Base-by-base conservation (phyloP, 2,113 vertebrate genomes). In the Apeltes quadracus region DNA sequence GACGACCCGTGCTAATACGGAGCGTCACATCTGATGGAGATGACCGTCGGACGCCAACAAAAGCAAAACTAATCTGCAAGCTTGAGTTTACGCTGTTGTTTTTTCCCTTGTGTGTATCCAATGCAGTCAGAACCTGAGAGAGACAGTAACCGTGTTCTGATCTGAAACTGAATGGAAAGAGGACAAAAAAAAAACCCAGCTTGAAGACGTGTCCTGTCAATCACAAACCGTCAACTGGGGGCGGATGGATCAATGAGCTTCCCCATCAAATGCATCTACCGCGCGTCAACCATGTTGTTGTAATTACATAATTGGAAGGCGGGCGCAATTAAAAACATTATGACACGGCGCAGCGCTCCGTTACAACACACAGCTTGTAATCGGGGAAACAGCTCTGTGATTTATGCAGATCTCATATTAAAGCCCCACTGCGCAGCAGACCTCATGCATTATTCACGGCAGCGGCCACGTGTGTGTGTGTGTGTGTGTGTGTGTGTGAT, bases 391-490 rank as follows among this genome's bases (percentile, higher is more conserved):
- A 48, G 68, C 61, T 62, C 56, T 51, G 44, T 83, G 84, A 90
- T 88, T 90, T 87, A 88, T 84, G 86, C 50, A 87, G 84, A 87
- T 79, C 84, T 88, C 82, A 78, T 83, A 86, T 84, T 85, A 81
- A 87, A 84, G 69, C 65, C 32, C 38, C 8, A 23, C 74, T 71
- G 78, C 23, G 67, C 69, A 76, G 70, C 76, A 65, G 73, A 57
- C 55, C 65, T 88, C 78, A 84, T 87, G 82, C 71, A 66, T 88
- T 90, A 88, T 90, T 90, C 78, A 88, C 66, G 39, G 51, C 63
- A 2, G 14, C 46, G 10, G 61, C 69, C 62, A 54, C 69, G 16
- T 29, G 53, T 27, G 53, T 54, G 51, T 54, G 51, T 53, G 11
- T 53, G 50, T 53, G 25, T 53, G 20, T 48, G 46, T 46, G 75